These are phyloP conservation scores for Latheticus oryzae DNA, from an alignment of 2,888 invertebrate species.

Conservation along the genomic window DNA sequence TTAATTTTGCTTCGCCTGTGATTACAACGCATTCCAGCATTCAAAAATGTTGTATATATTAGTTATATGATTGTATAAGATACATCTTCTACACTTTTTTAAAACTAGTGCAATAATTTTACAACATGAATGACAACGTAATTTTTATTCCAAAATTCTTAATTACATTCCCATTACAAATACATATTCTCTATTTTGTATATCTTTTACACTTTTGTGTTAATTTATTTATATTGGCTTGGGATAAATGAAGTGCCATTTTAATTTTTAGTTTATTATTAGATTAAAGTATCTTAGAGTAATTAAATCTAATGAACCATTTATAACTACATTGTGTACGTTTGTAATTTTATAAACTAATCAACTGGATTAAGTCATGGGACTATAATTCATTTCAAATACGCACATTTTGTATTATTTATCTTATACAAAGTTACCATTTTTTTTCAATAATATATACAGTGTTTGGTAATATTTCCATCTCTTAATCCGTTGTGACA, in stretches of 20 bases:
- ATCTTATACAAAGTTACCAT: slow-evolving; percentile 16
- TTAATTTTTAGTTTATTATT: slow-evolving; percentile 44
- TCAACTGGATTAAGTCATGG: slow-evolving; percentile 19
- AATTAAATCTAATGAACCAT: slow-evolving; percentile 36
- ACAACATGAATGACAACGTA: slow-evolving; percentile 24
- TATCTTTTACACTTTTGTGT: slow-evolving; percentile 29
- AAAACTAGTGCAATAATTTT: slow-evolving; percentile 39
- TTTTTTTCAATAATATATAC: background rate
- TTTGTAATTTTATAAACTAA: slow-evolving; percentile 38
- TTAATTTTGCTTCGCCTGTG: slow-evolving; percentile 39
- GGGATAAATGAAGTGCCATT: slow-evolving; percentile 56
- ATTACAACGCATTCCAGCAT: slow-evolving; percentile 45
- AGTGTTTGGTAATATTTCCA: background rate
- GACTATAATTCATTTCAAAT: background rate
- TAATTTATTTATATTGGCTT: slow-evolving; percentile 41
- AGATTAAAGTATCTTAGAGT: slow-evolving; percentile 22
- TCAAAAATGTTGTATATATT: slow-evolving; percentile 44
- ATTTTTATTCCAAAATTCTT: slow-evolving; percentile 31
- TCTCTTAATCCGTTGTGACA: slow-evolving; percentile 19
- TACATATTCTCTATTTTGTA: slow-evolving; percentile 32
- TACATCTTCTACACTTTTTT: slow-evolving; percentile 22
- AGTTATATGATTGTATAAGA: slow-evolving; percentile 51
- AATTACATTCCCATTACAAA: slow-evolving; percentile 29
- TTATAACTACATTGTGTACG: slow-evolving; percentile 32
- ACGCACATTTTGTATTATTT: background rate